Conservation (phyloP, 2,113 vertebrate species). For the Sterrhoptilus dennistouni region DNA sequence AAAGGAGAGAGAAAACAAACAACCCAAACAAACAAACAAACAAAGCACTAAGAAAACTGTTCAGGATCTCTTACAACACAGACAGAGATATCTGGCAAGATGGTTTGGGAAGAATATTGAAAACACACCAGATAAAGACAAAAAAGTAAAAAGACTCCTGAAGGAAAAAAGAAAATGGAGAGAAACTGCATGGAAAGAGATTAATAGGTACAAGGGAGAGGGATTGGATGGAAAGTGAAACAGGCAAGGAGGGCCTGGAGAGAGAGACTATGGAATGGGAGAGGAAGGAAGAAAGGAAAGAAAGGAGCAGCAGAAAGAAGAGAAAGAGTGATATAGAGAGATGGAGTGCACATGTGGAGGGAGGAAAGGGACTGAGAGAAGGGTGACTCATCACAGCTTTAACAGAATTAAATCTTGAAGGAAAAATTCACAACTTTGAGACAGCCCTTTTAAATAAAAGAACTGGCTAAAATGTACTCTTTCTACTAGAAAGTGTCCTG, state of each 20-base stretch:
- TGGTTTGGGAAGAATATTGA: background rate
- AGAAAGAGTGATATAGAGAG: background rate
- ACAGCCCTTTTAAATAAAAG: background rate
- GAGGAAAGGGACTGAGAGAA: background rate
- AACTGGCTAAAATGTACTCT: background rate
- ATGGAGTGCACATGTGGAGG: background rate
- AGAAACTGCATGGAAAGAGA: background rate
- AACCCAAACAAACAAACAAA: too few species aligned
- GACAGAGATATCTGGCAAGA: background rate
- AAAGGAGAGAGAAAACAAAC: background rate
- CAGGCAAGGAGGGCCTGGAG: fast-evolving
- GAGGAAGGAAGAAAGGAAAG: background rate
- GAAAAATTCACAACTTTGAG: background rate
- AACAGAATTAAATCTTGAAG: background rate
- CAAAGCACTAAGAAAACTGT: background rate
- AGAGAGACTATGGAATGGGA: background rate
- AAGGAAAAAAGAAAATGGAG: background rate
- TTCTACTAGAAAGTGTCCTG: background rate
- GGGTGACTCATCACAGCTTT: background rate
- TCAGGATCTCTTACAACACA: background rate
- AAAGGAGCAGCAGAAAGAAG: background rate
- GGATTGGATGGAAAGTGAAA: background rate
- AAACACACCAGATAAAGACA: background rate
- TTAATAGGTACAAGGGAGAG: background rate
- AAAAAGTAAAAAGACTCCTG: background rate